A percentile compares a stretch with the other conserved stretches of the same genome.
These are phyloP conservation scores for Colinus virginianus DNA, from an alignment of 2,113 vertebrate species.

Conservation along the genomic window DNA sequence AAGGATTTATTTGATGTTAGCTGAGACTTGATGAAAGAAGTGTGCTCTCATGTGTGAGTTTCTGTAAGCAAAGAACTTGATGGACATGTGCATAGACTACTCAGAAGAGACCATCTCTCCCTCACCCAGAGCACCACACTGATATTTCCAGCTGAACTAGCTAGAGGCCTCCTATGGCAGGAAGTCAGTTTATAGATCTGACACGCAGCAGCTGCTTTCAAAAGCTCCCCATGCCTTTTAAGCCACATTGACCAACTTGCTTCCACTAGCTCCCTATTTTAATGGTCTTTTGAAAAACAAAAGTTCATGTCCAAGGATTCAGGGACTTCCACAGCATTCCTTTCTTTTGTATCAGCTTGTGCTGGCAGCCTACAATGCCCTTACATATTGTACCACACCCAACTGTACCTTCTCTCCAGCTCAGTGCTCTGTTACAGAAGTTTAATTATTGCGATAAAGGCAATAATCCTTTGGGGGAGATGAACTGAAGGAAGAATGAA, in stretches of 20 bases:
- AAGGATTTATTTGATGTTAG: background rate
- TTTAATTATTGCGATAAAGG: background rate
- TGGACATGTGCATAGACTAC: no score
- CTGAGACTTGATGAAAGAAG: background rate
- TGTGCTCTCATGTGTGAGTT: background rate
- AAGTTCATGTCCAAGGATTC: background rate
- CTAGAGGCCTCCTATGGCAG: background rate
- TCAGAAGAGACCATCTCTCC: background rate
- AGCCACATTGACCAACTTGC: background rate
- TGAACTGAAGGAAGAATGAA: background rate
- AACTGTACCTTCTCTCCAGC: background rate
- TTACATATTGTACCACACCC: background rate
- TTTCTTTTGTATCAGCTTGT: background rate
- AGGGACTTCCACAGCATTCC: background rate
- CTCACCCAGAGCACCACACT: background rate
- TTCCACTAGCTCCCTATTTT: background rate
- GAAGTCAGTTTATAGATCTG: constrained; percentile 41
- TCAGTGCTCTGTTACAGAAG: background rate
- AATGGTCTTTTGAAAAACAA: background rate
- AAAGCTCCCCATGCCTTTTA: background rate
- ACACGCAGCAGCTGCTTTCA: constrained; percentile 44
- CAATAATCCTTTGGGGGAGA: background rate
- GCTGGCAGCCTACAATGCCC: background rate
- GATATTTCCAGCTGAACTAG: background rate
- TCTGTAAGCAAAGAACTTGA: background rate